Percentiles rank a stretch among this genome's conserved stretches.
These are phyloP conservation scores for Zaprionus tsacasi DNA, from an alignment of 1,140 invertebrate genomes.

Conservation along the genomic window DNA sequence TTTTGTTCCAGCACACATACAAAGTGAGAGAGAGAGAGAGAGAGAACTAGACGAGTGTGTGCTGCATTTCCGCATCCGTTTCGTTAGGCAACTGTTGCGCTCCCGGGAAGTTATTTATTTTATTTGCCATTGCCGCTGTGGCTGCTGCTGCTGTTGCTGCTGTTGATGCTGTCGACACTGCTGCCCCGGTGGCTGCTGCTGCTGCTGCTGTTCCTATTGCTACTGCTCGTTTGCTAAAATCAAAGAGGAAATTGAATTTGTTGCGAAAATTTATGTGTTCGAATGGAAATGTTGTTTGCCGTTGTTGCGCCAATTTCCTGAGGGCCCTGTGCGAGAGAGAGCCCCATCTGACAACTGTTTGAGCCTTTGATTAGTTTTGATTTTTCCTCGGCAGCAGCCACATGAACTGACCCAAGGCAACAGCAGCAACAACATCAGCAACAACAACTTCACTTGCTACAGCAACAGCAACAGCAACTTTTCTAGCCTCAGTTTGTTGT, in stretches of 20 bases:
- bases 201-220: slow-evolving; percentile 29
- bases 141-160: slow-evolving; percentile 36
- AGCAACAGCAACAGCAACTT: slow-evolving; percentile 21
- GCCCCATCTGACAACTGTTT: slow-evolving; percentile 39
- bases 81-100: slow-evolving; percentile 81
- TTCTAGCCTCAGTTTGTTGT: slow-evolving; percentile 36
- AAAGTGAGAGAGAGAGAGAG: slow-evolving; percentile 5
- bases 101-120: slow-evolving; percentile 79
- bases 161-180: slow-evolving; percentile 21
- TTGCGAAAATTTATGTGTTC: slow-evolving; percentile 80
- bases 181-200: slow-evolving; percentile 15
- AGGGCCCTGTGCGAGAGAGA: slow-evolving; percentile 2
- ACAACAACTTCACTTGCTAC: background rate
- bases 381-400: slow-evolving; percentile 40
- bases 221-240: slow-evolving; percentile 76
- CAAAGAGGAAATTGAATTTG: slow-evolving; percentile 83
- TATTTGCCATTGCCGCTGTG: slow-evolving; percentile 64
- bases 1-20: slow-evolving; percentile 68
- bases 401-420: slow-evolving; percentile 38
- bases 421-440: background rate
- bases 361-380: slow-evolving; percentile 71
- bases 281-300: slow-evolving; percentile 80
- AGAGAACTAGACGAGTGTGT: slow-evolving; percentile 28
- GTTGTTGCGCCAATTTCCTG: slow-evolving; percentile 76
- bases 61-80: slow-evolving; percentile 77